These are phyloP conservation scores for Sisyra terminalis DNA, from an alignment of 2,888 invertebrate genomes.

Conservation along the genomic window DNA sequence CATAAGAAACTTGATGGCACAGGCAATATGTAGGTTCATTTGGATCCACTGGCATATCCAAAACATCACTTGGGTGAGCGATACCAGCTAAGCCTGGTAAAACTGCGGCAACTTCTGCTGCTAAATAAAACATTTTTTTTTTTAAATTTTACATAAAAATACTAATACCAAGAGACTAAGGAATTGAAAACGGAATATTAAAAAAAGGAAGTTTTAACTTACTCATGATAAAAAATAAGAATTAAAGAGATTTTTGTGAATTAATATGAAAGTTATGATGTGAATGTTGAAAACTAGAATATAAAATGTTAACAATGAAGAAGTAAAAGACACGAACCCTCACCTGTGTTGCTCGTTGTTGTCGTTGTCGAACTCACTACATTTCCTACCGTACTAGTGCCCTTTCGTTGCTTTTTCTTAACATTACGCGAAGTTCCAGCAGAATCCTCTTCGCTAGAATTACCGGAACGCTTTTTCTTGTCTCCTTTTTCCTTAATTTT, in stretches of 20 bases:
- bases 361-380: conserved; percentile 14
- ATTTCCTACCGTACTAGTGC: conserved; percentile 22
- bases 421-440: conserved; percentile 23
- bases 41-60: conserved; percentile 88
- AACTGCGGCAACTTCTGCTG: conserved; percentile 25
- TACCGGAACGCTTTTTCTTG: conserved; percentile 37
- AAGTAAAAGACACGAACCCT: conserved; percentile 24
- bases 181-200: not conserved
- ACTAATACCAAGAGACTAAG: not conserved
- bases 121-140: not conserved
- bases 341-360: conserved; percentile 21
- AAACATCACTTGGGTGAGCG: conserved; percentile 75
- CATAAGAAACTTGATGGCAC: conserved; percentile 93
- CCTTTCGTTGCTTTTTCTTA: conserved; percentile 42
- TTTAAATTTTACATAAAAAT: not conserved
- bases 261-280: not conserved
- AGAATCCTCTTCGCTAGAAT: conserved; percentile 32
- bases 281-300: conserved; percentile 3
- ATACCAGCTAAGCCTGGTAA: conserved; percentile 36
- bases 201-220: not conserved
- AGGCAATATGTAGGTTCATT: conserved; percentile 98
- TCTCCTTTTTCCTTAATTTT: conserved; percentile 48
- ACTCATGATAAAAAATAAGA: not conserved
- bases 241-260: not conserved
- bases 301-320: conserved; percentile 1